Conservation (phyloP, 2,797 vertebrate species). For the Alauda arvensis region DNA sequence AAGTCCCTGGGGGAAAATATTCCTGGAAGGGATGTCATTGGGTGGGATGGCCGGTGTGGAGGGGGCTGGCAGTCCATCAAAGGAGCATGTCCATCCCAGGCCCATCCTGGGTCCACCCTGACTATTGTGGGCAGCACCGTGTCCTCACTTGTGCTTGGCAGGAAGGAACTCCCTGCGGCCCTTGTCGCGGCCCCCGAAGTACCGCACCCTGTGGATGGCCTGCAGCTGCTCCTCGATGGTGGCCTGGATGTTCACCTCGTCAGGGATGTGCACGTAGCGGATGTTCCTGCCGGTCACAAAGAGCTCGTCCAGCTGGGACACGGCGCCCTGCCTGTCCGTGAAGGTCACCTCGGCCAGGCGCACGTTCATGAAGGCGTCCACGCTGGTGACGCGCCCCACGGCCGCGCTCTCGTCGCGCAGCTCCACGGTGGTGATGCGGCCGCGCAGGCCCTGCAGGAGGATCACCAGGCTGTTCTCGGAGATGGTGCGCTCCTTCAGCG, state of each 20-base stretch:
- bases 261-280: slow-evolving; percentile 92
- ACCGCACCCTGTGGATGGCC: slow-evolving; percentile 85
- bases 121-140: rapidly evolving
- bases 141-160: slow-evolving; percentile 28
- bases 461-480: slow-evolving; percentile 93
- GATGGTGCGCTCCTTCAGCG: slow-evolving; percentile 88
- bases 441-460: slow-evolving; percentile 89
- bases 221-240: slow-evolving; percentile 86
- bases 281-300: slow-evolving; percentile 90
- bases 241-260: slow-evolving; percentile 83
- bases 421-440: slow-evolving; percentile 88
- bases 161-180: slow-evolving; percentile 83
- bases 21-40: neutral
- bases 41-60: rapidly evolving
- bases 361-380: slow-evolving; percentile 96
- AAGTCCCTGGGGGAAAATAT: neutral
- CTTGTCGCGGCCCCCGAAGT: slow-evolving; percentile 75
- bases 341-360: slow-evolving; percentile 83
- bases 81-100: neutral
- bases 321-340: slow-evolving; percentile 75
- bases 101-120: neutral
- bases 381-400: slow-evolving; percentile 80
- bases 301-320: slow-evolving; percentile 79
- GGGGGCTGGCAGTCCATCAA: neutral
- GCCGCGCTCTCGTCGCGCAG: slow-evolving; percentile 88